Percentiles rank a stretch among this genome's conserved stretches.
These are phyloP conservation scores for Dendropsophus ebraccatus DNA, from an alignment of 2,113 vertebrate genomes.

Conservation along the genomic window DNA sequence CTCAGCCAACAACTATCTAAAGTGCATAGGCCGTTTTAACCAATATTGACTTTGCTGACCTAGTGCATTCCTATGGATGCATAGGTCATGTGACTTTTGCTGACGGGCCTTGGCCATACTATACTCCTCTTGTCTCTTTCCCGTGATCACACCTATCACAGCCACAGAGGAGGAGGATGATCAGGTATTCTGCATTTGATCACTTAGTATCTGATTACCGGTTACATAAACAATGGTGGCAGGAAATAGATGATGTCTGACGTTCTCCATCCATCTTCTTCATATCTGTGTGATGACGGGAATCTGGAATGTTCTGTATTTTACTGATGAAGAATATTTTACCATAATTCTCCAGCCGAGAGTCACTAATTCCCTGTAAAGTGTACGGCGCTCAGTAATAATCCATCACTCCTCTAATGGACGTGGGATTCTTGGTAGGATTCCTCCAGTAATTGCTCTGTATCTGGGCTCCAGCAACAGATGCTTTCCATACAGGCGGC, in stretches of 20 bases:
- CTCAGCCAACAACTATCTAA: no score
- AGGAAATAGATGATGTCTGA: neutral
- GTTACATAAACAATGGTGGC: neutral
- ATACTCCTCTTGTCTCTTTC: neutral
- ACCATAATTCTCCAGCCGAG: slow-evolving; percentile 14
- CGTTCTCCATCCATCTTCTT: neutral
- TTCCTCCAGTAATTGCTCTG: slow-evolving; percentile 21
- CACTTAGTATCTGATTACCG: neutral
- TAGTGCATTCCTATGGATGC: no score
- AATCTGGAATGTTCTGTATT: slow-evolving; percentile 14
- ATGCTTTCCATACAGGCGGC: slow-evolving; percentile 21
- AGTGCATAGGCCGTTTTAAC: no score
- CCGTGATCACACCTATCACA: neutral
- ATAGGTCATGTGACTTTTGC: no score
- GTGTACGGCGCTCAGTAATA: neutral
- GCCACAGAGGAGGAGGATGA: neutral
- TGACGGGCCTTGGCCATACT: no score
- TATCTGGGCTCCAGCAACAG: slow-evolving; percentile 29
- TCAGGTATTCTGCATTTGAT: neutral
- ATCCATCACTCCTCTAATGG: slow-evolving; percentile 45
- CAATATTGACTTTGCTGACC: no score
- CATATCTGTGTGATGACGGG: slow-evolving; percentile 5
- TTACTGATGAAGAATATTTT: slow-evolving; percentile 11
- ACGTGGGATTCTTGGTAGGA: slow-evolving; percentile 34
- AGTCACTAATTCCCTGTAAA: slow-evolving; percentile 13